phyloP scores from a whole-genome alignment of 2,113 vertebrate genomes.

The Aptenodytes forsteri region DNA sequence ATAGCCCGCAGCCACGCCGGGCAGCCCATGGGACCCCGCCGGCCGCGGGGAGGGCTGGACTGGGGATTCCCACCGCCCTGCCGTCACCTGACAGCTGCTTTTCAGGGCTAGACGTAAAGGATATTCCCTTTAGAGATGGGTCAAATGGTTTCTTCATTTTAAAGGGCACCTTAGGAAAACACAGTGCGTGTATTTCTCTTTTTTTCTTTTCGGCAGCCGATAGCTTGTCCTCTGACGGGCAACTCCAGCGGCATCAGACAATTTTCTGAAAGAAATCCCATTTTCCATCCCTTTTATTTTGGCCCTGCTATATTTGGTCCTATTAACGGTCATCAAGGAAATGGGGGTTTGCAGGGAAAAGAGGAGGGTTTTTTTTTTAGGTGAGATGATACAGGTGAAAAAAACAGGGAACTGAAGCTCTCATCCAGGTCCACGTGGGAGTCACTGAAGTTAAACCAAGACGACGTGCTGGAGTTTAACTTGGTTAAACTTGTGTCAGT shows the following conservation, averaged over 20 bases:
- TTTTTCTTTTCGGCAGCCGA: not conserved
- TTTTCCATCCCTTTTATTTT: not conserved
- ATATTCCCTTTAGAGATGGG: not conserved
- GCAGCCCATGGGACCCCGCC: accelerated
- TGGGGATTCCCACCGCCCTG: accelerated
- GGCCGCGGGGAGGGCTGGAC: not conserved
- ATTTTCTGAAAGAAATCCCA: not conserved
- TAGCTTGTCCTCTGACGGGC: not conserved
- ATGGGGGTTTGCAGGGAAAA: not conserved
- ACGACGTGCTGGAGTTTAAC: not conserved
- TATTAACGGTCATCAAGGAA: not conserved
- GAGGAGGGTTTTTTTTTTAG: not conserved
- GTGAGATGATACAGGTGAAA: not conserved
- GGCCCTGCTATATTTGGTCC: not conserved
- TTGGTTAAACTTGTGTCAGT: not conserved
- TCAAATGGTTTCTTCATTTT: not conserved
- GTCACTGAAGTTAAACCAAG: not conserved
- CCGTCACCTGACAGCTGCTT: not conserved
- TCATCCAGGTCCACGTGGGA: not conserved
- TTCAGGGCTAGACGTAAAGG: not conserved
- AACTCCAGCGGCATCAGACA: not conserved
- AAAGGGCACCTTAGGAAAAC: not conserved
- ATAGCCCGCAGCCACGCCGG: accelerated
- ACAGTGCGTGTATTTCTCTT: accelerated
- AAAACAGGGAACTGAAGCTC: not conserved